phyloP scores from a whole-genome alignment of 2,797 vertebrate genomes.

The Pangasius sanitwongsei region DNA sequence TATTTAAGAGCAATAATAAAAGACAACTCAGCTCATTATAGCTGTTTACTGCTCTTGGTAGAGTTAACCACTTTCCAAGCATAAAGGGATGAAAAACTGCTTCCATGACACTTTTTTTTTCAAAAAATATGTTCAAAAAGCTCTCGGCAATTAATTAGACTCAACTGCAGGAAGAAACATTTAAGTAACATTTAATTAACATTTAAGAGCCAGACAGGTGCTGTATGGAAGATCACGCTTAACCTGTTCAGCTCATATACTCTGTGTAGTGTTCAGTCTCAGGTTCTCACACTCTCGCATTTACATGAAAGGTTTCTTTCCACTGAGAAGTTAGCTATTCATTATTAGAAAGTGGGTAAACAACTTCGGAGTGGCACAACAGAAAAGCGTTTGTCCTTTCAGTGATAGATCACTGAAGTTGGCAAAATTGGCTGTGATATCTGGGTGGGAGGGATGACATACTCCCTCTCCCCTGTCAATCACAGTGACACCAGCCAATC shows the following conservation, averaged over 20 bases:
- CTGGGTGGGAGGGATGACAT: neutral
- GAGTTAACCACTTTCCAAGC: slow-evolving; percentile 12
- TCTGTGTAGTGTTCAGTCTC: neutral
- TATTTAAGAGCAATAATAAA: slow-evolving; percentile 19
- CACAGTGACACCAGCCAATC: neutral
- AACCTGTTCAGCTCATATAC: slow-evolving; percentile 3
- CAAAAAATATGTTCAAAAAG: slow-evolving; percentile 1
- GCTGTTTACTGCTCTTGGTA: slow-evolving; percentile 16
- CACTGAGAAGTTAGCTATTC: neutral
- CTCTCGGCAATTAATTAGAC: slow-evolving; percentile 8
- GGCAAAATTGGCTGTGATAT: neutral
- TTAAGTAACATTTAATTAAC: slow-evolving; percentile 12
- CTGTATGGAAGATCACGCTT: neutral
- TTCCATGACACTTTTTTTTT: neutral
- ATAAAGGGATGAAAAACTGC: neutral
- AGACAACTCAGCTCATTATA: slow-evolving; percentile 16
- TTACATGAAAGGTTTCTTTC: neutral
- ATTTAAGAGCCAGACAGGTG: neutral
- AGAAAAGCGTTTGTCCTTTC: neutral
- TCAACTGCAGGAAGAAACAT: neutral
- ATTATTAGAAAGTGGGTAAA: slow-evolving; percentile 8
- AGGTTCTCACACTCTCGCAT: neutral
- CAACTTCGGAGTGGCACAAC: neutral
- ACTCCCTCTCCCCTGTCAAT: neutral
- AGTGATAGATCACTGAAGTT: neutral